Conservation (phyloP, 2,113 vertebrate species). For the Brachyistius frenatus region DNA sequence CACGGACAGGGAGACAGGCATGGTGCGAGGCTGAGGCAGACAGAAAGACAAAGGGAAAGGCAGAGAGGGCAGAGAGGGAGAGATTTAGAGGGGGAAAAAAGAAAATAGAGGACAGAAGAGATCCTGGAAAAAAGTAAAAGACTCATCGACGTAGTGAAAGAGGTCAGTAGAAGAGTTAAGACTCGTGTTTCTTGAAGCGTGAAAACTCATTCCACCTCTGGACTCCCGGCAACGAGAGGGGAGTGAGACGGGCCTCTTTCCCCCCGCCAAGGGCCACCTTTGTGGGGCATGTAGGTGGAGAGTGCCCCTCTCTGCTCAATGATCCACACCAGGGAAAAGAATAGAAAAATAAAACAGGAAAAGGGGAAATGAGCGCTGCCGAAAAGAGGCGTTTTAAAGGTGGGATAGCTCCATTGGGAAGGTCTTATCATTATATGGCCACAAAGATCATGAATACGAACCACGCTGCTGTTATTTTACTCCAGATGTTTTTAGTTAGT, state of each 20-base stretch:
- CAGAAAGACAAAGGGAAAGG: constrained; percentile 8
- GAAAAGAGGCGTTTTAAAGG: constrained; percentile 20
- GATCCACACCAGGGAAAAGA: constrained; percentile 36
- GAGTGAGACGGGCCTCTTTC: constrained; percentile 23
- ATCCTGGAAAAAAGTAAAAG: constrained; percentile 49
- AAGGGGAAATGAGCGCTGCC: background rate
- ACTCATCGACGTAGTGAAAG: constrained; percentile 45
- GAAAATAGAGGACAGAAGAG: constrained; percentile 19
- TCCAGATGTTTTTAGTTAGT: constrained; percentile 1
- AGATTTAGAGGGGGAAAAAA: constrained; percentile 10
- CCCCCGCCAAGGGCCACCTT: constrained; percentile 30
- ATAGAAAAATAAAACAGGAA: background rate
- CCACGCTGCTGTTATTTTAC: constrained; percentile 5
- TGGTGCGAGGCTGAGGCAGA: constrained; percentile 16
- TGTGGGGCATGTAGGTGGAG: constrained; percentile 38
- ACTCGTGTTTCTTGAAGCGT: constrained; percentile 60
- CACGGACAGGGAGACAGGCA: constrained; percentile 6
- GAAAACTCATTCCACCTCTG: constrained; percentile 79
- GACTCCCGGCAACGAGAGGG: constrained; percentile 46
- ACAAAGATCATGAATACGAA: constrained; percentile 6
- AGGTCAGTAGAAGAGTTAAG: constrained; percentile 65
- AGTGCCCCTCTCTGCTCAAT: constrained; percentile 27
- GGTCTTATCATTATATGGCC: background rate
- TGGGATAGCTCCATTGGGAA: background rate
- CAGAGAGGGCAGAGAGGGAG: constrained; percentile 12